Evolutionary conservation across 2,797 vertebrate genomes (phyloP), one percentile per base, ranked within the genome.

Genomic region (Oreochromis mossambicus): DNA sequence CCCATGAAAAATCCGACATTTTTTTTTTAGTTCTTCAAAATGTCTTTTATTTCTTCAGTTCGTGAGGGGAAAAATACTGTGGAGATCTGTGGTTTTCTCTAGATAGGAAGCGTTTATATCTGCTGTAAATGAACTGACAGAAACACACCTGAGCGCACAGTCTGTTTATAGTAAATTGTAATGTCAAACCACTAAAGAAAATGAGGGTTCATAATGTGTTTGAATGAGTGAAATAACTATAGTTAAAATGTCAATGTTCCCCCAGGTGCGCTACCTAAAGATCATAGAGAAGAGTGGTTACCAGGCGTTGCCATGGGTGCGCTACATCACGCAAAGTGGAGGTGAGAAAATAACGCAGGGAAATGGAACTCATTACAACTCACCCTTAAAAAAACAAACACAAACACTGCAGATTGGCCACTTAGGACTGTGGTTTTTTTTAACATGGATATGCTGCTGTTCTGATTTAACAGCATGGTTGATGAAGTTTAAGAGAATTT

Each of bases 281-380:
- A 97, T 97, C 84, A 97, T 97, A 78, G 97, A 97, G 93, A 97
- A 97, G 94, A 97, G 96, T 14, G 97, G 97, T 51, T 97, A 97
- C 90, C 96, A 97, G 78, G 97, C 97, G 1, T 90, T 97, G 80
- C 97, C 97, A 5, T 97, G 96, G 97, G 97, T 97, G 52, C 96
- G 97, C 80, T 97, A 97, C 90, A 97, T 97, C 86, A 97, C 97
- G 52, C 96, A 97, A 87, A 97, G 97, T 79, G 97, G 97, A 95
- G 97, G 97, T 97, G 86, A 96, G 95, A 84, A 81, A 56, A 82
- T n/a, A 82, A 84, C 13, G 55, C 51, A 68, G 48, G 34, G 1
- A 21, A 63, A 70, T 41, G 32, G 43, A 84, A 51, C 5, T 75
- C 38, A 50, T 29, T 32, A n/a, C 46, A 50, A 15, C 17, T 61